These are phyloP conservation scores for Coregonus sp. DNA, from an alignment of 2,797 vertebrate species.

Conservation along the genomic window DNA sequence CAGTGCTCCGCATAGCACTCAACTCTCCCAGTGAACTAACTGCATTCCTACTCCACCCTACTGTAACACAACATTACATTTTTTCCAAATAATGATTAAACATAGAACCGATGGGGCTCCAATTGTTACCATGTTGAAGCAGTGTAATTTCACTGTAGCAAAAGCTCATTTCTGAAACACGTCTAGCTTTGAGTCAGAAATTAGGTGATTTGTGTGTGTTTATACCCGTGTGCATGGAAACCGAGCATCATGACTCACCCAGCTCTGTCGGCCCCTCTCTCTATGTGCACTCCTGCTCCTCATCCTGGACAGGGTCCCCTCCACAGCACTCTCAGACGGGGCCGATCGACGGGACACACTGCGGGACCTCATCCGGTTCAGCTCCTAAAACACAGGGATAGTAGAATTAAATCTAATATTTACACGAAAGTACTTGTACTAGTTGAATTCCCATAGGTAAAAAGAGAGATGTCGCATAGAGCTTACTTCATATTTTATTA, in stretches of 20 bases:
- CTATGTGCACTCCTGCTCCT: constrained; percentile 79
- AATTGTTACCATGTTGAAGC: background rate
- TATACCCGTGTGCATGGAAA: background rate
- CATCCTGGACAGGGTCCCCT: constrained; percentile 67
- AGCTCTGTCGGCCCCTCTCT: constrained; percentile 58
- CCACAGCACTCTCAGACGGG: constrained; percentile 53
- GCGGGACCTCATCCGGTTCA: constrained; percentile 74
- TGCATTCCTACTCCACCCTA: constrained; percentile 50
- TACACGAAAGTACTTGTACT: too few species aligned
- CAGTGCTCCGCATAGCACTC: constrained; percentile 4
- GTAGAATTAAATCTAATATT: background rate
- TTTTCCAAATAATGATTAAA: background rate
- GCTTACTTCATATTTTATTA: background rate
- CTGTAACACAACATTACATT: background rate
- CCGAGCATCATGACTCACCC: constrained; percentile 61
- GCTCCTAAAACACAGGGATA: constrained; percentile 50
- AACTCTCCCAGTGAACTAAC: constrained; percentile 39
- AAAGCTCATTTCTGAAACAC: constrained; percentile 11
- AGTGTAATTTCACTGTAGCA: background rate
- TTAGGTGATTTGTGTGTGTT: background rate
- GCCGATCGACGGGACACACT: constrained; percentile 71
- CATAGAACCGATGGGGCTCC: constrained; percentile 7
- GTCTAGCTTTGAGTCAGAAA: background rate
- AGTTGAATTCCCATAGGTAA: background rate
- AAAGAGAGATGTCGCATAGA: background rate